A percentile compares a stretch with the other conserved stretches of the same genome.
Evolutionary conservation across 2,113 vertebrate genomes (phyloP).

Genomic region (Bubalus kerabau): DNA sequence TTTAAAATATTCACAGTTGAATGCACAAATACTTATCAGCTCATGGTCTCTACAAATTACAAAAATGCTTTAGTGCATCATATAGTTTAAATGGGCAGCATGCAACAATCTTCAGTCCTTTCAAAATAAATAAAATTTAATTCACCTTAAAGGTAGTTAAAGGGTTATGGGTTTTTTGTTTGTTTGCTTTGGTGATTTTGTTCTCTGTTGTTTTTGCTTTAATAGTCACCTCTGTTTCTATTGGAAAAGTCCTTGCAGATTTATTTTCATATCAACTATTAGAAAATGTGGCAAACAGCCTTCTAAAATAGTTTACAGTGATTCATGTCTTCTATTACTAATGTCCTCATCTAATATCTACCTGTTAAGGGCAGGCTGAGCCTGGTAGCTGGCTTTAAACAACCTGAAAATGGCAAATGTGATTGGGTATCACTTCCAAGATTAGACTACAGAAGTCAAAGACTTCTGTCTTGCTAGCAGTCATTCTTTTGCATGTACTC

Average conservation of each 20-base stretch:
- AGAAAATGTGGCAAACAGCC: not conserved
- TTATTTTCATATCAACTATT: not conserved
- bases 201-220: not conserved
- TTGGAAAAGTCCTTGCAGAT: not conserved
- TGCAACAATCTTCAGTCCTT: not conserved
- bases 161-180: not conserved
- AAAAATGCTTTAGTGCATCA: not conserved
- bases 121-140: not conserved
- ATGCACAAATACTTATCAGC: constrained; percentile 5
- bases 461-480: not conserved
- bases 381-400: not conserved
- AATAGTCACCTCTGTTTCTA: not conserved
- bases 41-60: not conserved
- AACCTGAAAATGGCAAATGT: not conserved
- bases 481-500: not conserved
- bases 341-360: not conserved
- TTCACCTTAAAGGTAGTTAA: not conserved
- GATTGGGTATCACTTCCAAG: not conserved
- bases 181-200: not conserved
- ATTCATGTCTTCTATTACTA: not conserved
- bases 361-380: not conserved
- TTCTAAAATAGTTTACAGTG: not conserved
- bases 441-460: not conserved
- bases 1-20: constrained; percentile 39
- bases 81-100: not conserved